Evolutionary conservation across 1,140 invertebrate species (phyloP).

Genomic region (Apis laboriosa): DNA sequence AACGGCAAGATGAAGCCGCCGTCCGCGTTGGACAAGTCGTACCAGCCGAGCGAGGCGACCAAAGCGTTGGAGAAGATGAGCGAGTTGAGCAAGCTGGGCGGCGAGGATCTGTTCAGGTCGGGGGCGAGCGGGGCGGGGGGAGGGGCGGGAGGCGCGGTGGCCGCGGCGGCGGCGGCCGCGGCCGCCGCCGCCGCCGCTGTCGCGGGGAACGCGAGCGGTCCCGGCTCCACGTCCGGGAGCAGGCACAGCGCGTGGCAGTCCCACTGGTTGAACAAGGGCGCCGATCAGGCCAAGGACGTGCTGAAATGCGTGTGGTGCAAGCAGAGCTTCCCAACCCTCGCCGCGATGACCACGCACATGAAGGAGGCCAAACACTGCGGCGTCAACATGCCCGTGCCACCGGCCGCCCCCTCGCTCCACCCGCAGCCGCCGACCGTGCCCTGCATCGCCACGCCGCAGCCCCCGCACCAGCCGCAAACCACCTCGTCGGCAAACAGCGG

Average conservation of each 20-base stretch:
- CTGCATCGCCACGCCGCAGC: conserved; percentile 68
- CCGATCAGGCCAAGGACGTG: conserved; percentile 95
- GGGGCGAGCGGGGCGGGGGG: conserved; percentile 81
- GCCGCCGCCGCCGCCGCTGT: conserved; percentile 68
- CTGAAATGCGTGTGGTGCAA: conserved; percentile 98
- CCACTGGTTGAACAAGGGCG: conserved; percentile 96
- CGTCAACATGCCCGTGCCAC: conserved; percentile 89
- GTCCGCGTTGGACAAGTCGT: conserved; percentile 80
- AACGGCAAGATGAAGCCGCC: conserved; percentile 90
- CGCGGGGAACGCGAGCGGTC: conserved; percentile 56
- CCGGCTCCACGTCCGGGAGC: conserved; percentile 77
- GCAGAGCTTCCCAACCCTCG: conserved; percentile 93
- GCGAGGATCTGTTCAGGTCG: conserved; percentile 87
- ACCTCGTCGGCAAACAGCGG: conserved; percentile 3
- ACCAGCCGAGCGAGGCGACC: conserved; percentile 88
- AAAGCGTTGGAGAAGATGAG: conserved; percentile 96
- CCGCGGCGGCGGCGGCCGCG: conserved; percentile 78
- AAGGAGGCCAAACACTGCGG: conserved; percentile 96
- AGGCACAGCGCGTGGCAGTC: conserved; percentile 95
- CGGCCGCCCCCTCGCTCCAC: conserved; percentile 75
- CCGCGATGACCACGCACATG: conserved; percentile 96
- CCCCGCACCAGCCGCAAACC: conserved; percentile 81
- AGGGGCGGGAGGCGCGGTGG: conserved; percentile 71
- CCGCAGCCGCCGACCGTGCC: conserved; percentile 82
- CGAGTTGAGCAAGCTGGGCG: conserved; percentile 91